Evolutionary conservation across 2,888 invertebrate species (phyloP), one percentile per base, ranked within the genome.

Genomic region (Xylota sylvarum): DNA sequence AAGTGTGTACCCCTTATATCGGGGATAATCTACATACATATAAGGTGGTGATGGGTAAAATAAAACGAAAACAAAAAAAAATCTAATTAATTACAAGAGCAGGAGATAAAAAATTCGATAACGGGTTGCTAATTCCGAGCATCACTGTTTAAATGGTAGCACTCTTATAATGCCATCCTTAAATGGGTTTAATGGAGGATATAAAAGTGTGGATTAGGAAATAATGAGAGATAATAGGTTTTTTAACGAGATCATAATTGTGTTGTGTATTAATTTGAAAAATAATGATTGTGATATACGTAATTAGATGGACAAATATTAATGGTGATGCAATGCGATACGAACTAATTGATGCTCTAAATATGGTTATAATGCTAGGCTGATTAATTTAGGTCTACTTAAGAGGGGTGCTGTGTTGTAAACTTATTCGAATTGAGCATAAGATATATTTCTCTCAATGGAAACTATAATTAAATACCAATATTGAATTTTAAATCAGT

Each of bases 71-170:
- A n/a, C 5, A n/a, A 30, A 14, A 23, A 14, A n/a, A 43, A 60
- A 58, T 46, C 27, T 19, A 62, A 73, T 62, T 50, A 52, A 40
- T 40, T 40, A 23, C 23, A 37, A 30, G 27, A 14, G 27, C 23
- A 35, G 27, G 40, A 35, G 27, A 23, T 23, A 23, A 50, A 14
- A 17, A 50, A 10, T 40, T 48, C 32, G 43, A n/a, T 27, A 46
- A 46, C 19, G 32, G 43, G 43, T 43, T 55, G 14, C 46, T 56
- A 37, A 32, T 43, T 69, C 67, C 50, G n/a, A 60, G 69, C 60
- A 77, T 69, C 77, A 60, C 77, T 77, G 69, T 52, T 76, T 19
- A 6, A 56, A 73, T 52, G 17, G 58, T 5, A 17, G 52, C 23
- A 23, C 0, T 35, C 30, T 30, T 30, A 23, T 23, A 5, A 9